These are phyloP conservation scores for Drosophila atripex DNA, from an alignment of 2,888 invertebrate genomes.

Conservation along the genomic window DNA sequence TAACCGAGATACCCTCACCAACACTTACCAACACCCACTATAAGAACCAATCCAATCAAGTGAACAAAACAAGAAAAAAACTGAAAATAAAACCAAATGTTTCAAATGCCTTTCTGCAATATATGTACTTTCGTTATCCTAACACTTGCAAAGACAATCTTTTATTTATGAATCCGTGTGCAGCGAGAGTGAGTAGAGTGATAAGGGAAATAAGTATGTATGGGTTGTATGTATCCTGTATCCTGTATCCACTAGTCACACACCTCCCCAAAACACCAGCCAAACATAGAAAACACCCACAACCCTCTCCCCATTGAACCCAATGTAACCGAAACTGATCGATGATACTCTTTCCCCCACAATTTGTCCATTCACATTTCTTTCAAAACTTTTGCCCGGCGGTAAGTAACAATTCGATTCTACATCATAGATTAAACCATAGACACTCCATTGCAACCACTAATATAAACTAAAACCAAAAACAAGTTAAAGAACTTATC, in stretches of 20 bases:
- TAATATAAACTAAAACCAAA: slow-evolving; percentile 8
- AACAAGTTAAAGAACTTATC: slow-evolving; percentile 13
- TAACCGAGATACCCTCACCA: slow-evolving; percentile 46
- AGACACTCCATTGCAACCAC: slow-evolving; percentile 21
- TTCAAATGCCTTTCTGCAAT: slow-evolving; percentile 58
- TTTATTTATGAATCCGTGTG: slow-evolving; percentile 38
- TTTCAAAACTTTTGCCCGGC: slow-evolving; percentile 30
- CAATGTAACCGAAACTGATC: slow-evolving; percentile 27
- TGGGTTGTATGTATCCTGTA: slow-evolving; percentile 24
- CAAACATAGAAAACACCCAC: background rate
- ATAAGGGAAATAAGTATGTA: slow-evolving; percentile 53
- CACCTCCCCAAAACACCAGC: slow-evolving; percentile 1
- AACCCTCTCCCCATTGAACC: no score
- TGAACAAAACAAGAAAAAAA: slow-evolving; percentile 21
- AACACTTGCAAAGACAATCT: slow-evolving; percentile 44
- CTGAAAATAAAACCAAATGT: slow-evolving; percentile 46
- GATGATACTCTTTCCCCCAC: slow-evolving; percentile 16
- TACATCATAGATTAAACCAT: slow-evolving; percentile 27
- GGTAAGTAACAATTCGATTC: slow-evolving; percentile 65
- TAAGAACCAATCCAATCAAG: slow-evolving; percentile 30
- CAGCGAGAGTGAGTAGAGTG: slow-evolving; percentile 46
- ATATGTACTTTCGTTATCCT: slow-evolving; percentile 41
- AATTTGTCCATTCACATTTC: slow-evolving; percentile 25
- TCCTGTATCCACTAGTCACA: slow-evolving; percentile 2
- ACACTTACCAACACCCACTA: slow-evolving; percentile 25